Evolutionary conservation across 2,888 invertebrate species (phyloP).

Genomic region (Opisthograptis luteolata): DNA sequence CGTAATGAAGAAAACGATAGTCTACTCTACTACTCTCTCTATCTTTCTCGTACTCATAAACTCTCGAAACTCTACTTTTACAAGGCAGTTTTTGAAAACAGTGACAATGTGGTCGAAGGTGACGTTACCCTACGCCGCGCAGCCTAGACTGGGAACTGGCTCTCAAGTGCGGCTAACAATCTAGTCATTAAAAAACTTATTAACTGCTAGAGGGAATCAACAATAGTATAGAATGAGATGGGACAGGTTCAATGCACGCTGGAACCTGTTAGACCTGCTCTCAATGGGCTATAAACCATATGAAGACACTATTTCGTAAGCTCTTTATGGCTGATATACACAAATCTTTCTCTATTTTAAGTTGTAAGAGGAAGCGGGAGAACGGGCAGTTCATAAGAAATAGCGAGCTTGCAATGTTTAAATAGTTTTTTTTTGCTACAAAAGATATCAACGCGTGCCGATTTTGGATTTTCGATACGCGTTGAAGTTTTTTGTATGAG

Average conservation of each 20-base stretch:
- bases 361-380: slow-evolving; percentile 28
- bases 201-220: slow-evolving; percentile 43
- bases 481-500: slow-evolving; percentile 3
- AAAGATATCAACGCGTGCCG: slow-evolving; percentile 20
- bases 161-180: too few species aligned
- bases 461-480: background rate
- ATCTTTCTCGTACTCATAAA: too few species aligned
- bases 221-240: slow-evolving; percentile 52
- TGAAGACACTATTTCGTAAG: slow-evolving; percentile 63
- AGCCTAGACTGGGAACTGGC: too few species aligned
- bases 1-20: too few species aligned
- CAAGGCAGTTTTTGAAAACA: too few species aligned
- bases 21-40: too few species aligned
- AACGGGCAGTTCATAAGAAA: background rate
- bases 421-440: too few species aligned
- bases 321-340: slow-evolving; percentile 43
- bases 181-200: slow-evolving; percentile 44
- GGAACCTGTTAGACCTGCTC: slow-evolving; percentile 58
- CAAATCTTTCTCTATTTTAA: slow-evolving; percentile 39
- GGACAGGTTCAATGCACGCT: slow-evolving; percentile 55
- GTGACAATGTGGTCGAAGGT: too few species aligned
- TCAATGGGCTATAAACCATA: slow-evolving; percentile 66
- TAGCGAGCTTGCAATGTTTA: too few species aligned
- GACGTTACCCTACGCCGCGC: too few species aligned
- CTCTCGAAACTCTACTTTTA: too few species aligned